Percentiles rank a stretch among this genome's conserved stretches.
Conservation (phyloP, 1,140 invertebrate genomes). For the Drosophila baimaii region DNA sequence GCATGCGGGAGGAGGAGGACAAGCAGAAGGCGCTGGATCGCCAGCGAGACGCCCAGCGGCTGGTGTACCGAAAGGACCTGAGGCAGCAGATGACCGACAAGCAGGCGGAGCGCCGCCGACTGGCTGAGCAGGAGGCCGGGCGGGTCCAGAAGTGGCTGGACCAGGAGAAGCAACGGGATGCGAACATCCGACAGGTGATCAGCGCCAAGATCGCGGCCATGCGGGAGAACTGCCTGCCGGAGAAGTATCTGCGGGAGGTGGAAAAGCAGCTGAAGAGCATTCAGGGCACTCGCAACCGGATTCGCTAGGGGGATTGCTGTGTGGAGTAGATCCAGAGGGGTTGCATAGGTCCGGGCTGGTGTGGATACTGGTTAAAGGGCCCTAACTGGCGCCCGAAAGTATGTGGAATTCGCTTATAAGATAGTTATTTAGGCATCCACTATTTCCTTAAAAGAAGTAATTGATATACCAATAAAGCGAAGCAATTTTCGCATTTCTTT, state of each 20-base stretch:
- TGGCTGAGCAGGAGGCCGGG: conserved; percentile 84
- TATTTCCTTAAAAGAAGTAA: neutral
- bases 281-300: conserved; percentile 58
- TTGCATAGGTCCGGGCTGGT: conserved; percentile 46
- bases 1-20: conserved; percentile 85
- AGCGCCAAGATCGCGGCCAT: conserved; percentile 87
- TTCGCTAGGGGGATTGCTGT: conserved; percentile 28
- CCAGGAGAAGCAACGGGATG: conserved; percentile 85
- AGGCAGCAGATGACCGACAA: conserved; percentile 87
- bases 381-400: conserved; percentile 27
- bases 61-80: conserved; percentile 72
- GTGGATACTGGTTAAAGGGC: neutral
- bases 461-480: neutral
- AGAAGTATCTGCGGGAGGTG: conserved; percentile 84
- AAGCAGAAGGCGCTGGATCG: conserved; percentile 83
- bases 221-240: conserved; percentile 84
- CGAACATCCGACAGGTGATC: conserved; percentile 86
- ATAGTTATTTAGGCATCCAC: neutral
- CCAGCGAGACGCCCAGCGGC: conserved; percentile 54
- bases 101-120: conserved; percentile 86
- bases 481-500: neutral
- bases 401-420: conserved; percentile 21
- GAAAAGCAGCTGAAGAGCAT: conserved; percentile 83
- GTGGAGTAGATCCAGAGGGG: neutral
- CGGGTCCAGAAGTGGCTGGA: conserved; percentile 86